Conservation (phyloP, 2,797 vertebrate genomes). For the Ammospiza maritima region DNA sequence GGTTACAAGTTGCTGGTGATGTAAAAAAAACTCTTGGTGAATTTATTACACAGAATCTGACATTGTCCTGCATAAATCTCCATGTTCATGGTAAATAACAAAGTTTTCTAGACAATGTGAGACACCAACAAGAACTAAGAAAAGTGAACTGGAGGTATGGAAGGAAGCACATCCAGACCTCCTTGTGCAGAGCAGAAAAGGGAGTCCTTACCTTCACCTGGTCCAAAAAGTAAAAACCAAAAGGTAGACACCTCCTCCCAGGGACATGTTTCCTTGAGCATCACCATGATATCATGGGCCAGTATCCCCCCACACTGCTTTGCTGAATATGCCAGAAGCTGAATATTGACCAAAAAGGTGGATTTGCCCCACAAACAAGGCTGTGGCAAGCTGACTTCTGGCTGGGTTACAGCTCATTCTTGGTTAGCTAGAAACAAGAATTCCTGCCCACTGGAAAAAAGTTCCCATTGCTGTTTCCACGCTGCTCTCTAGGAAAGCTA, state of each 20-base stretch:
- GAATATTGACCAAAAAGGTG: background rate
- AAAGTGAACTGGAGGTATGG: background rate
- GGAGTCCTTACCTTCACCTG: background rate
- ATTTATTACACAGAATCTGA: slow-evolving; percentile 23
- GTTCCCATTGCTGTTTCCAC: background rate
- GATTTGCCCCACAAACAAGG: too few species aligned
- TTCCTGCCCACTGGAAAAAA: background rate
- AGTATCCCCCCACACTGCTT: background rate
- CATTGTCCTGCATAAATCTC: background rate
- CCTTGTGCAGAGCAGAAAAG: background rate
- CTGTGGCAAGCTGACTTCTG: background rate
- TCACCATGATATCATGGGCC: accelerated
- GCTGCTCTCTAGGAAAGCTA: background rate
- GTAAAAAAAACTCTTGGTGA: background rate
- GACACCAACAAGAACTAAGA: background rate
- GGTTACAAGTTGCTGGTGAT: background rate
- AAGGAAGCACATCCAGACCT: background rate
- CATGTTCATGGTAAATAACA: background rate
- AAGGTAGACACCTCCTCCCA: background rate
- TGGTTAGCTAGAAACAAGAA: background rate
- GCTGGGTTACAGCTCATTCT: background rate
- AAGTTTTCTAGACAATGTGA: background rate
- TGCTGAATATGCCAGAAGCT: background rate
- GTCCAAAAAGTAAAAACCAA: background rate
- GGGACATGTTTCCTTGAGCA: background rate